Evolutionary conservation across 2,113 vertebrate genomes (phyloP).

Genomic region (Caretta caretta): DNA sequence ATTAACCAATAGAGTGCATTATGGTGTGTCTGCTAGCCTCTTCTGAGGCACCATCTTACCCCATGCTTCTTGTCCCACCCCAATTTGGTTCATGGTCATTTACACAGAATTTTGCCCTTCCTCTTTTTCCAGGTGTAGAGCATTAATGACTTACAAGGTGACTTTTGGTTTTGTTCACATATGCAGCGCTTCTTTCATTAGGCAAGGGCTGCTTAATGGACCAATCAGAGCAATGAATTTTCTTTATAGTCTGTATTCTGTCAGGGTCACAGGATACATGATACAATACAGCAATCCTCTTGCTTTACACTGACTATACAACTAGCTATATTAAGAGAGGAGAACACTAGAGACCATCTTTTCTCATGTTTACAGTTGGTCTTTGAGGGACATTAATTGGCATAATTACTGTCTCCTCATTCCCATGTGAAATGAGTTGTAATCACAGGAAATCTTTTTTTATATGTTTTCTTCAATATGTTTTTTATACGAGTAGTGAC

Average conservation of each 20-base stretch:
- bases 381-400: neutral
- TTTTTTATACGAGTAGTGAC: neutral
- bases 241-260: neutral
- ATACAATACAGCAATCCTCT: neutral
- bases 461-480: neutral
- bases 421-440: neutral
- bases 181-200: neutral
- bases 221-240: neutral
- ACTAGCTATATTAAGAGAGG: neutral
- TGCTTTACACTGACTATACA: neutral
- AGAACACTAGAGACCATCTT: neutral
- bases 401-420: neutral
- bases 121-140: neutral
- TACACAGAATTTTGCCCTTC: neutral
- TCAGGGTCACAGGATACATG: neutral
- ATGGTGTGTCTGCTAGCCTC: neutral
- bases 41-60: neutral
- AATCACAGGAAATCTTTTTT: neutral
- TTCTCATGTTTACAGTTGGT: neutral
- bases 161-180: neutral
- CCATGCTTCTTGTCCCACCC: neutral
- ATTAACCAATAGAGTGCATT: too few relatives aligned
- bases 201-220: neutral
- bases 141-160: neutral
- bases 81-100: neutral